Evolutionary conservation across 1,140 invertebrate genomes (phyloP).

Genomic region (Drosophila tristis): DNA sequence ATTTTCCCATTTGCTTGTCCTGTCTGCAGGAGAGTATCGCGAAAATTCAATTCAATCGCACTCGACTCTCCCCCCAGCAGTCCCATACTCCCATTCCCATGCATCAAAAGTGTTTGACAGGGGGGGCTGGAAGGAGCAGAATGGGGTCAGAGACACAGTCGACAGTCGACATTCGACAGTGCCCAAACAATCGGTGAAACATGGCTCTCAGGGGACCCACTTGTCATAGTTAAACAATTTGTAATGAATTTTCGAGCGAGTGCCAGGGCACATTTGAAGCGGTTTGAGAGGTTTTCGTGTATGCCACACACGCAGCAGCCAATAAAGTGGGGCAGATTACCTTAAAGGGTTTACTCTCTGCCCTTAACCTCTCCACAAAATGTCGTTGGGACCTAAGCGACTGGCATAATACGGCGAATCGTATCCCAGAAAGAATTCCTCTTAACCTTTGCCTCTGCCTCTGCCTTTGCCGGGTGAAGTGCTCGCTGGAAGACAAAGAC

Average conservation of each 20-base stretch:
- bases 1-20: not conserved
- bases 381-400: too few species aligned
- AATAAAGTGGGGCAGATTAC: too few species aligned
- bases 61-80: slow-evolving; percentile 9
- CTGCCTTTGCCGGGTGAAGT: not conserved
- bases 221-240: slow-evolving; percentile 61
- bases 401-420: too few species aligned
- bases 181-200: slow-evolving; percentile 29
- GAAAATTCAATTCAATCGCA: slow-evolving; percentile 57
- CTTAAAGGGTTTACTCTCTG: too few species aligned
- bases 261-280: not conserved
- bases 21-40: slow-evolving; percentile 35
- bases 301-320: not conserved
- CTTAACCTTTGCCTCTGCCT: not conserved
- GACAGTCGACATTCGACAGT: not conserved
- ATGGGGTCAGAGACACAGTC: slow-evolving; percentile 13
- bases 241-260: slow-evolving; percentile 52
- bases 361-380: too few species aligned
- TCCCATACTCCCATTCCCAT: slow-evolving; percentile 3
- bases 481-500: too few species aligned
- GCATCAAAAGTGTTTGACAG: slow-evolving; percentile 24
- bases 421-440: too few species aligned
- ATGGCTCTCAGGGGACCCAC: slow-evolving; percentile 36
- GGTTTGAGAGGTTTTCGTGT: not conserved
- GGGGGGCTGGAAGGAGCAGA: not conserved